Evolutionary conservation across 2,888 invertebrate species (phyloP).

Genomic region (Coelogynopora nodosa): DNA sequence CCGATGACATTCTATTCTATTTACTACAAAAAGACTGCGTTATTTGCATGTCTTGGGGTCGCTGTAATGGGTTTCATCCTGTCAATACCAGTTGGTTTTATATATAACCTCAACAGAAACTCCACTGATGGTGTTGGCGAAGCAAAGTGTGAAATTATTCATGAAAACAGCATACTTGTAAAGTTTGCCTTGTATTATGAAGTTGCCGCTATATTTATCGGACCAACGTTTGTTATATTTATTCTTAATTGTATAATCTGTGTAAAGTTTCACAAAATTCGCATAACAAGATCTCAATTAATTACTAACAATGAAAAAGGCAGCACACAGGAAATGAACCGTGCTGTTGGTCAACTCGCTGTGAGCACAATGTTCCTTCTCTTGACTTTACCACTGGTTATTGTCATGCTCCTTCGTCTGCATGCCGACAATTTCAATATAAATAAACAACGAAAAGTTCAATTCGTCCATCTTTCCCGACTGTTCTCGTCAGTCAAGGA

Average conservation of each 20-base stretch:
- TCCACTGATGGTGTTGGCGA: not conserved
- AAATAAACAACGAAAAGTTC: not conserved
- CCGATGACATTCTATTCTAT: conserved; percentile 42
- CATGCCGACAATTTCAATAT: conserved; percentile 6
- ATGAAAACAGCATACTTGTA: not conserved
- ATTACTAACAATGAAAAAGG: not conserved
- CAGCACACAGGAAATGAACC: conserved; percentile 33
- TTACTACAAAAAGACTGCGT: conserved; percentile 34
- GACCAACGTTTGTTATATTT: conserved; percentile 34
- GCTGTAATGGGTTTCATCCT: not conserved
- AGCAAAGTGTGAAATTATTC: not conserved
- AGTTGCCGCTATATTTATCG: conserved; percentile 19
- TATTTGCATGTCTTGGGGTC: not conserved
- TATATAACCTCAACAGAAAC: conserved; percentile 1
- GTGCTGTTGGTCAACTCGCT: conserved; percentile 40
- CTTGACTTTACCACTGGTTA: conserved; percentile 38
- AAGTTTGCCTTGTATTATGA: conserved; percentile 21
- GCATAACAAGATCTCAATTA: not conserved
- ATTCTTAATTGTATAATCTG: conserved; percentile 32
- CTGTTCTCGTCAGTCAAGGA: conserved; percentile 44
- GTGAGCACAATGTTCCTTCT: conserved; percentile 40
- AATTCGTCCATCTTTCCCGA: conserved; percentile 28
- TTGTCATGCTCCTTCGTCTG: conserved; percentile 35
- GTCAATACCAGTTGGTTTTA: not conserved
- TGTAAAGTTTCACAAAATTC: conserved; percentile 23